Base-by-base conservation (phyloP, 2,113 vertebrate genomes). In the Ptilorrhoa leucosticta region DNA sequence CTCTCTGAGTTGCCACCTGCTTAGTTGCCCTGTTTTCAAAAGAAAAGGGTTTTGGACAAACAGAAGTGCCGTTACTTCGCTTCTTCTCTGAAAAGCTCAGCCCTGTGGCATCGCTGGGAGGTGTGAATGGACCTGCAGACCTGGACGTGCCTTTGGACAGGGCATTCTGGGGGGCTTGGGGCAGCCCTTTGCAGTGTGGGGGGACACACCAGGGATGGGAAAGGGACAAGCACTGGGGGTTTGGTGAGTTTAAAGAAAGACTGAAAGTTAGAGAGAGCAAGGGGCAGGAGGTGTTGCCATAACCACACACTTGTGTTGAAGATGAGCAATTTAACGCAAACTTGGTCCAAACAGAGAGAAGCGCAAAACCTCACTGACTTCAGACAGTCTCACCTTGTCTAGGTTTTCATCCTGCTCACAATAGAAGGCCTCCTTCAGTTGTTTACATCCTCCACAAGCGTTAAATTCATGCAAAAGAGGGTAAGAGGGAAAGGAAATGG, bases 121-220 rank as follows among this genome's bases (percentile, higher is more conserved):
- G 21, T 1, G 35, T 10, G 16, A 9, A 1, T 8, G 79, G n/a
- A 71, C 13, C 37, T 26, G 35, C 45, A 70, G 54, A 45, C 2
- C 27, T 58, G 39, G 33, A 15, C 18, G 56, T 54, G 30, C 4
- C 58, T 64, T 27, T 27, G n/a, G 56, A 31, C 2, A 5, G n/a
- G 39, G 39, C 10, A 30, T 30, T 28, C 3, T 33, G 18, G 9
- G 48, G 15, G 17, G 7, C 30, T 42, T 14, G 35, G 63, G 47
- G 12, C 30, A 44, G n/a, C 33, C 18, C 47, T 47, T 45, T 2
- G 5, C 14, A n/a, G 28, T 0, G 0, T 21, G 3, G 12, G 30
- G 31, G 13, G 19, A n/a, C 58, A 21, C 10, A 27, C 15, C 1
- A 2, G 28, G 7, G 20, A 30, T 73, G 50, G 68, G 51, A 66